Evolutionary conservation across 2,888 invertebrate species (phyloP), one percentile per base, ranked within the genome.

Genomic region (Periphyllus acericola): DNA sequence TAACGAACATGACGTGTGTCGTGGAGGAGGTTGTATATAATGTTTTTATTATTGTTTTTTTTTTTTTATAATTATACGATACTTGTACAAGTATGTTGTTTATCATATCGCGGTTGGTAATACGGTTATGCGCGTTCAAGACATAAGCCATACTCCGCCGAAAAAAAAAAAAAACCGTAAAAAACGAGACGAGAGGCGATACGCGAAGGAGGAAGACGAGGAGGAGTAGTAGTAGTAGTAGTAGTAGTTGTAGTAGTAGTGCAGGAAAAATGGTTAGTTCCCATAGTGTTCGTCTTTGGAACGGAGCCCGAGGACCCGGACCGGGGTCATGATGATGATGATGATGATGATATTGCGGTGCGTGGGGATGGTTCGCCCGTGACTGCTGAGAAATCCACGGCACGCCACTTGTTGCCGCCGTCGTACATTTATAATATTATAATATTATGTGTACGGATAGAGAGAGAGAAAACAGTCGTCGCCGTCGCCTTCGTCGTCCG

Each of bases 351-450:
- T 46, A 46, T 46, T 46, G 46, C 46, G 46, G 36, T 80, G 80
- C 36, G 40, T 6, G 55, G 14, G 72, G 52, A n/a, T 36, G 83
- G n/a, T 21, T 71, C 52, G 68, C 80, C 29, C 71, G 84, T 46
- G 86, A 86, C 86, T 86, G 86, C 86, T 79, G 86, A 86, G 86
- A 86, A 86, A 86, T 79, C 86, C 86, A 86, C 86, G 86, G 86
- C 86, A 86, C 71, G 86, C 79, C 86, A 86, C 86, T 86, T 86
- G 84, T 85, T 85, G 84, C 66, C 83, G 74, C 76, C 85, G 76
- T 46, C 66, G 78, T 40, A 68, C 66, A 40, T 72, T n/a, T 81
- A 46, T 46, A 46, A 46, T 46, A 46, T 46, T 46, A 46, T 46
- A 46, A 46, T 46, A 46, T 46, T 46, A 46, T 46, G 36, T 46